These are phyloP conservation scores for Australoheros scitulus DNA, from an alignment of 2,113 vertebrate genomes.

Conservation along the genomic window DNA sequence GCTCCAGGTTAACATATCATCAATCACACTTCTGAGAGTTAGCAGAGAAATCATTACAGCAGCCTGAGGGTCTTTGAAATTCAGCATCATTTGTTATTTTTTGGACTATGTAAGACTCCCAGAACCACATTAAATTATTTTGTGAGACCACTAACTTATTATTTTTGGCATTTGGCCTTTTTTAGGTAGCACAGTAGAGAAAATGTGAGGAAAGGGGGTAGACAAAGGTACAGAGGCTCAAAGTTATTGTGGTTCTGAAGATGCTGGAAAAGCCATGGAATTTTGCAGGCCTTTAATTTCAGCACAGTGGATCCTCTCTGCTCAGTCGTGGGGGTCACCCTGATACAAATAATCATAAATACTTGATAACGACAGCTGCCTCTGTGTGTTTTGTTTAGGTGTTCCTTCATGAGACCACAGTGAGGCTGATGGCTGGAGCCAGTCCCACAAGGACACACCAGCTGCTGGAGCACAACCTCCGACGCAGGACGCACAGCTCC, in stretches of 20 bases:
- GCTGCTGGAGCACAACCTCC: slow-evolving; percentile 94
- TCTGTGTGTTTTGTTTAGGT: slow-evolving; percentile 75
- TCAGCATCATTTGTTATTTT: no score
- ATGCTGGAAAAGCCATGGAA: accelerated
- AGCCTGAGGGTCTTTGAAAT: no score
- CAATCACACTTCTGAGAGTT: background rate
- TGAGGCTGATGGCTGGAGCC: slow-evolving; percentile 96
- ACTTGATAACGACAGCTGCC: background rate
- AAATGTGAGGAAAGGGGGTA: background rate
- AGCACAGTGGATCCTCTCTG: background rate
- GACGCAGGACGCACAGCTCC: slow-evolving; percentile 78
- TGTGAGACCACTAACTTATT: background rate
- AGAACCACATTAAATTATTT: background rate
- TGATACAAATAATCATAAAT: background rate
- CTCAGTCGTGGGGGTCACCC: background rate
- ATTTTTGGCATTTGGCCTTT: background rate
- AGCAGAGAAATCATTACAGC: background rate
- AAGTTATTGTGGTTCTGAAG: background rate
- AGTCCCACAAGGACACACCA: slow-evolving; percentile 98
- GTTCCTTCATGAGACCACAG: slow-evolving; percentile 96
- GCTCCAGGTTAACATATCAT: background rate
- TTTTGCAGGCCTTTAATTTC: background rate
- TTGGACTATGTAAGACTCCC: background rate
- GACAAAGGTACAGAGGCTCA: no score
- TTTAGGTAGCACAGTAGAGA: background rate